These are phyloP conservation scores for Anhinga rufa DNA, from an alignment of 2,113 vertebrate species.

Conservation along the genomic window DNA sequence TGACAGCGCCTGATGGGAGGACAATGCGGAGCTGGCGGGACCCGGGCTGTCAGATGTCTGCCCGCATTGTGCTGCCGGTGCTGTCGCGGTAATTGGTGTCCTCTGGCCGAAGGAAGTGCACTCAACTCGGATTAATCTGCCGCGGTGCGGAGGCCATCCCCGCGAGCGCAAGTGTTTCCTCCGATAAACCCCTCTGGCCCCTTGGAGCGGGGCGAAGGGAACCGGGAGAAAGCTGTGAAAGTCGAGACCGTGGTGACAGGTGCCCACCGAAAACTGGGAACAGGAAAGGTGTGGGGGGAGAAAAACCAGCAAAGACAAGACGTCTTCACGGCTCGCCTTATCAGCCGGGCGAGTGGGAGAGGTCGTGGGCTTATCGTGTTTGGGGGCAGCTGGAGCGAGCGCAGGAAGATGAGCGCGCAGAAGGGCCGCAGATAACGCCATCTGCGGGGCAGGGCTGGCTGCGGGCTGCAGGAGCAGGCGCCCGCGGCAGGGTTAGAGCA, in stretches of 20 bases:
- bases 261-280: slow-evolving; percentile 87
- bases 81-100: slow-evolving; percentile 97
- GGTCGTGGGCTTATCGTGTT: slow-evolving; percentile 66
- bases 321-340: slow-evolving; percentile 75
- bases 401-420: slow-evolving; percentile 16
- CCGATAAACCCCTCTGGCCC: slow-evolving; percentile 86
- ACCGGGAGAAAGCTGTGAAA: slow-evolving; percentile 63
- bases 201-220: slow-evolving; percentile 18
- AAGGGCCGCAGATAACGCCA: background rate
- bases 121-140: slow-evolving; percentile 97
- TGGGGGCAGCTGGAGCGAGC: background rate
- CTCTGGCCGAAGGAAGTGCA: slow-evolving; percentile 97
- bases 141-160: slow-evolving; percentile 92
- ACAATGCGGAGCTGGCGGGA: slow-evolving; percentile 86
- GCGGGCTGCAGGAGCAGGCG: background rate
- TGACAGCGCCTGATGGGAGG: slow-evolving; percentile 85
- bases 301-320: slow-evolving; percentile 49
- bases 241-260: slow-evolving; percentile 81
- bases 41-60: slow-evolving; percentile 90
- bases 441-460: background rate
- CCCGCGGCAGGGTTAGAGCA: background rate
- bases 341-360: slow-evolving; percentile 60
- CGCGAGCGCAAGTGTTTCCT: slow-evolving; percentile 95
- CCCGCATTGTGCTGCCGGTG: slow-evolving; percentile 91
- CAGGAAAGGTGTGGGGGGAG: slow-evolving; percentile 79